These are phyloP conservation scores for Ctenoplectra terminalis DNA, from an alignment of 1,140 invertebrate species.

Conservation along the genomic window DNA sequence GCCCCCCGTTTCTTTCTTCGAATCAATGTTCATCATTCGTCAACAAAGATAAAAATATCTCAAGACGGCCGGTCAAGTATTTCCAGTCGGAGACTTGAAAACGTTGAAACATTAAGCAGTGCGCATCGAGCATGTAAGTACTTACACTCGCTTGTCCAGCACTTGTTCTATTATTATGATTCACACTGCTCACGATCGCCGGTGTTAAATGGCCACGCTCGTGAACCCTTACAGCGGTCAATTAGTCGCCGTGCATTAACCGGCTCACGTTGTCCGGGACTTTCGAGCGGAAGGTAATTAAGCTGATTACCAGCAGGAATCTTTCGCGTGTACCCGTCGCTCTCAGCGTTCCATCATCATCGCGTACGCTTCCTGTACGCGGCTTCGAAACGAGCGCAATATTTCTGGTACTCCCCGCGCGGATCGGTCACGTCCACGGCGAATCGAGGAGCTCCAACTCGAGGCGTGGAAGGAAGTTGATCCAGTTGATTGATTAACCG, in stretches of 20 bases:
- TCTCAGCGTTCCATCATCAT: constrained; percentile 39
- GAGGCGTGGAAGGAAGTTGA: constrained; percentile 1
- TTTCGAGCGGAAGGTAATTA: constrained; percentile 60
- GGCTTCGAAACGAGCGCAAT: constrained; percentile 16
- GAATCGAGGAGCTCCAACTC: not conserved
- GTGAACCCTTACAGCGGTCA: constrained; percentile 55
- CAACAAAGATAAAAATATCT: constrained; percentile 10
- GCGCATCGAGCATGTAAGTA: not conserved
- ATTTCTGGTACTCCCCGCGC: not conserved
- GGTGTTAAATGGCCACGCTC: constrained; percentile 48
- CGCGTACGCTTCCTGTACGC: constrained; percentile 38
- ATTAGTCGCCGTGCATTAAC: constrained; percentile 54
- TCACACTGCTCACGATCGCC: constrained; percentile 40
- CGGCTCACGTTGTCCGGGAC: constrained; percentile 43
- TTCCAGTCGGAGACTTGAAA: not conserved
- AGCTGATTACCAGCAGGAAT: constrained; percentile 51
- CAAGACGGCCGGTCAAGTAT: not conserved
- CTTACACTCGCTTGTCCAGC: not conserved
- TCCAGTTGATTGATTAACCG: constrained; percentile 1
- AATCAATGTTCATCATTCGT: too few species aligned
- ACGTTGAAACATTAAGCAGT: constrained; percentile 13
- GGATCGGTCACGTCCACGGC: not conserved
- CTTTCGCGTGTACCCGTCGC: constrained; percentile 46
- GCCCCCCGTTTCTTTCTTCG: too few species aligned
- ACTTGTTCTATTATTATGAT: constrained; percentile 44